Percentiles rank a stretch among this genome's conserved stretches.
Conservation (phyloP, 1,140 invertebrate genomes). For the Thrips palmi region DNA sequence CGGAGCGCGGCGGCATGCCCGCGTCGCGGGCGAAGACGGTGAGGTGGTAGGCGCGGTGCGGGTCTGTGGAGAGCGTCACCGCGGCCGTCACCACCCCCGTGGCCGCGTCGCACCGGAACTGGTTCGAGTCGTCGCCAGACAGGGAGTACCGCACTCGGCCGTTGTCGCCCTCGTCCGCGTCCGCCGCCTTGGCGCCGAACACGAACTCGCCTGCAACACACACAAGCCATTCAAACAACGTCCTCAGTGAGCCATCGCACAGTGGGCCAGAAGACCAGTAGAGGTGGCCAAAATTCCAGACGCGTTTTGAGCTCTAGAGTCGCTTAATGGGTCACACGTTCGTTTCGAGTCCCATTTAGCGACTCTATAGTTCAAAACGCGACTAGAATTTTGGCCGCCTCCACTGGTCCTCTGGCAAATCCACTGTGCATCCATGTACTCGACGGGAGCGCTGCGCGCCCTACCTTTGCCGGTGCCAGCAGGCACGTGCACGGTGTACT, state of each 20-base stretch:
- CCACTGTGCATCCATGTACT: too few relatives aligned
- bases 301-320: too few relatives aligned
- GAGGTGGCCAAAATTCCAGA: too few relatives aligned
- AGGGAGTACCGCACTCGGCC: conserved; percentile 60
- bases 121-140: conserved; percentile 51
- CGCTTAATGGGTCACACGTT: too few relatives aligned
- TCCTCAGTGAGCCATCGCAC: too few relatives aligned
- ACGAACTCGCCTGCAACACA: conserved; percentile 48
- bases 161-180: conserved; percentile 61
- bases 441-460: too few relatives aligned
- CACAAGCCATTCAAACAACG: too few relatives aligned
- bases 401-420: too few relatives aligned
- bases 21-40: conserved; percentile 53
- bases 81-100: conserved; percentile 67
- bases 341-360: too few relatives aligned
- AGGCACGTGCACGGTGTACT: conserved; percentile 59
- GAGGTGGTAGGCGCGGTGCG: conserved; percentile 47
- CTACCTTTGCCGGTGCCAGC: conserved; percentile 51
- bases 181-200: conserved; percentile 65
- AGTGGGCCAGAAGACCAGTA: too few relatives aligned
- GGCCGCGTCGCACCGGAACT: conserved; percentile 54
- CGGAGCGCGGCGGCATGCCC: conserved; percentile 37
- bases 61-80: conserved; percentile 28
- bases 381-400: too few relatives aligned
- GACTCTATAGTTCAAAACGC: too few relatives aligned